Base-by-base conservation (phyloP, 2,113 vertebrate genomes). In the Agapornis roseicollis region DNA sequence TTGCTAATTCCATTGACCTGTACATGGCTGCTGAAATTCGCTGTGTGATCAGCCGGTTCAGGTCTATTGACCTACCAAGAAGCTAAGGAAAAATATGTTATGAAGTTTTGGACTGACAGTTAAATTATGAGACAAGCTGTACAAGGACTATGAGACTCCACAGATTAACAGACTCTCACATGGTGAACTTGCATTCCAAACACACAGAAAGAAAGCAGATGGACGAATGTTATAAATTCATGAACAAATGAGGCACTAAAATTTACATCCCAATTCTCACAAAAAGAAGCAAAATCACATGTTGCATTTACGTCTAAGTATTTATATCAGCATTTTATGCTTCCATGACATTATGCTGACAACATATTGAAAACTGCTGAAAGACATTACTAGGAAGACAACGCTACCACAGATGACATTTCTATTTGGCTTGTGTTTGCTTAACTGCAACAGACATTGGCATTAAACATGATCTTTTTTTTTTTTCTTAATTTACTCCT, bases 1-100 rank as follows among this genome's bases (percentile, higher is more conserved):
- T 98, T 20, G 99, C 98, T 94, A 99, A 89, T 41, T 99, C 99
- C 89, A 99, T 97, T 11, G 99, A 99, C 70, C 98, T 97, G 90
- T 98, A 98, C 97, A 99, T 97, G 53, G 98, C 98, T 17, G 98
- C 98, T 2, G 98, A 98, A 78, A 99, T 98, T 11, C 99, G 97
- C 95, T 99, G 99, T 2, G 99, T 99, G 79, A 99, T 99, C 78
- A 99, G 96, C 1, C 98, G 98, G 80, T 99, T 99, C 85, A 99
- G 98, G 95, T 99, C 99, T 47, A 99, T 98, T 7, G 99, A 99
- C 58, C 99, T 98, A 8, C 99, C 98, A 16, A 99, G 97, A 53
- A 99, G 98, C 99, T 99, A 69, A 61, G 77, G 89, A 47, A 91
- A 82, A 90, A 92, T 56, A 49, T 1, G 14, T 24, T 1, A 3